Evolutionary conservation across 1,140 invertebrate genomes (phyloP).

Genomic region (Sarcophaga bullata): DNA sequence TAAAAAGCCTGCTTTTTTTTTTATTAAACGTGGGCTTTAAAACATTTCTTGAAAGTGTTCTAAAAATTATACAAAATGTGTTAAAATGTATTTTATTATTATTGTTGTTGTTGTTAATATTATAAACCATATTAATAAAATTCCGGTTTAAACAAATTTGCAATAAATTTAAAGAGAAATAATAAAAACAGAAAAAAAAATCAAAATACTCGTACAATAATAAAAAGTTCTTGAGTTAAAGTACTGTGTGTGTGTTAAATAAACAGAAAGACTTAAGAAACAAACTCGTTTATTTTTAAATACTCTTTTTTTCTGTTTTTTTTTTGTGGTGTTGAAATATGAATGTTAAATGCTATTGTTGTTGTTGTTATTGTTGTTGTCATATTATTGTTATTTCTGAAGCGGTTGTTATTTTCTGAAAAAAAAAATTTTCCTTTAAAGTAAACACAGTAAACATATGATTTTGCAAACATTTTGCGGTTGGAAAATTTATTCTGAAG

Average conservation of each 20-base stretch:
- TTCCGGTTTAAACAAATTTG: conserved; percentile 21
- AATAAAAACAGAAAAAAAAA: neutral
- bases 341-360: neutral
- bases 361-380: neutral
- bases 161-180: neutral
- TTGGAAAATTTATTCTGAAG: neutral
- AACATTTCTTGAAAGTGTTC: neutral
- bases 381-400: neutral
- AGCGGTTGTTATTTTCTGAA: neutral
- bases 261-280: conserved; percentile 39
- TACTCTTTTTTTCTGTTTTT: too few relatives aligned
- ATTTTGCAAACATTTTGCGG: neutral
- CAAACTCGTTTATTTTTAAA: conserved; percentile 26
- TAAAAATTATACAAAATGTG: conserved; percentile 8
- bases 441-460: neutral
- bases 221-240: neutral
- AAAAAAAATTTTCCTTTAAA: neutral
- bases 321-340: neutral
- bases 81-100: neutral
- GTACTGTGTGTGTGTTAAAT: neutral
- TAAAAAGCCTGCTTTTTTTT: neutral
- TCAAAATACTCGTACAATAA: too few relatives aligned
- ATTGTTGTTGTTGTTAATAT: too few relatives aligned
- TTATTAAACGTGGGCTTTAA: neutral
- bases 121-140: neutral